Evolutionary conservation across 2,113 vertebrate genomes (phyloP).

Genomic region (Trachemys scripta): DNA sequence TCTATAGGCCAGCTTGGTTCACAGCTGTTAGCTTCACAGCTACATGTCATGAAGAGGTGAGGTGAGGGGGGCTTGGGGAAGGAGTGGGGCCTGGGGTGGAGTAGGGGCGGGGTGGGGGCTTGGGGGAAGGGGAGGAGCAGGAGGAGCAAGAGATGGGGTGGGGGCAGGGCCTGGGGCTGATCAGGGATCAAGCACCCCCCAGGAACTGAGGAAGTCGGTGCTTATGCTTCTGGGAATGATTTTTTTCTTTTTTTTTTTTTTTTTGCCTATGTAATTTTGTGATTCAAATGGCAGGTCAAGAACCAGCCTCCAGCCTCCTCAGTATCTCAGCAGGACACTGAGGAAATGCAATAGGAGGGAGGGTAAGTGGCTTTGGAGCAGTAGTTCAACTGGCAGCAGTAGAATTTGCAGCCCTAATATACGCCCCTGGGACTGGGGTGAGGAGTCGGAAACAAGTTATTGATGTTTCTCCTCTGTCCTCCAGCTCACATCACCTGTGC

Average conservation of each 20-base stretch:
- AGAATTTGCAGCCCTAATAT: not conserved
- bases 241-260: fast-evolving
- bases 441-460: too few species aligned
- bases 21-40: not conserved
- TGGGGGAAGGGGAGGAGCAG: too few species aligned
- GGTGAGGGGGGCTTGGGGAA: too few species aligned
- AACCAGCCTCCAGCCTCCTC: not conserved
- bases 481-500: too few species aligned
- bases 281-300: not conserved
- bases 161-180: too few species aligned
- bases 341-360: not conserved
- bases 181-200: too few species aligned
- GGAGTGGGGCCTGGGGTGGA: too few species aligned
- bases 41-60: not conserved
- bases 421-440: too few species aligned
- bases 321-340: not conserved
- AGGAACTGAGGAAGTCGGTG: too few species aligned
- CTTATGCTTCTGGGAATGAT: not conserved
- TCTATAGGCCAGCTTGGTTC: not conserved
- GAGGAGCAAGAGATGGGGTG: too few species aligned
- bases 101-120: too few species aligned
- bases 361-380: not conserved
- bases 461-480: too few species aligned
- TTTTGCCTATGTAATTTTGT: not conserved
- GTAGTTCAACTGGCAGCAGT: not conserved